Conservation (phyloP, 1,140 invertebrate genomes). For the Orchesella cincta region DNA sequence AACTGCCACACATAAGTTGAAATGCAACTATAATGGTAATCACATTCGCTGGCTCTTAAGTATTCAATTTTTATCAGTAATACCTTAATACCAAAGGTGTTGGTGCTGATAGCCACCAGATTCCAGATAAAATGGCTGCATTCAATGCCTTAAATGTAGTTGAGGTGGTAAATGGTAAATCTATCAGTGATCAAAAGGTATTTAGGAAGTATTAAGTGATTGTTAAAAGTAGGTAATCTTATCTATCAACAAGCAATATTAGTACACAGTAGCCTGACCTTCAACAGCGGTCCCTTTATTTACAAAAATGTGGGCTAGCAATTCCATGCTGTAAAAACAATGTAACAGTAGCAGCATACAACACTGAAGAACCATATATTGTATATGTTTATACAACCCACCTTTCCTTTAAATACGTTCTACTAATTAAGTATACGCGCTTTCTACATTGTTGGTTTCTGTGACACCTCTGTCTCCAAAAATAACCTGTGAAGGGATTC, state of each 20-base stretch:
- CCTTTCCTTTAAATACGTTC: too few relatives aligned
- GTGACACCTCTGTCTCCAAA: too few relatives aligned
- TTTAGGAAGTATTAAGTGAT: constrained; percentile 11
- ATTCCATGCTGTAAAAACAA: too few relatives aligned
- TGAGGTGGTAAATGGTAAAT: neutral
- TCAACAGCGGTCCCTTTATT: too few relatives aligned
- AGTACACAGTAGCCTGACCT: constrained; percentile 22
- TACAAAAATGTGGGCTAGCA: too few relatives aligned
- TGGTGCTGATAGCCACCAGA: constrained; percentile 13
- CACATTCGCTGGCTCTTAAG: neutral
- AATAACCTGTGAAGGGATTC: too few relatives aligned
- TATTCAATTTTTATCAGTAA: constrained; percentile 10
- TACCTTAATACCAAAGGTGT: neutral
- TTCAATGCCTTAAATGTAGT: neutral
- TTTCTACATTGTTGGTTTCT: too few relatives aligned
- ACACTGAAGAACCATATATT: too few relatives aligned
- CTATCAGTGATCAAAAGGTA: constrained; percentile 4
- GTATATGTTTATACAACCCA: too few relatives aligned
- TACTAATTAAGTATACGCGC: too few relatives aligned
- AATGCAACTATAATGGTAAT: neutral
- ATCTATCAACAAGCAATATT: neutral
- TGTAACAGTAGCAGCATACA: too few relatives aligned
- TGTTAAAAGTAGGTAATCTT: constrained; percentile 18
- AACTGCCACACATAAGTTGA: neutral
- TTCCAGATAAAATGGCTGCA: too few relatives aligned